Percentiles rank a stretch among this genome's conserved stretches.
Evolutionary conservation across 2,888 invertebrate genomes (phyloP).

Genomic region (Rhamphomyia laevipes): DNA sequence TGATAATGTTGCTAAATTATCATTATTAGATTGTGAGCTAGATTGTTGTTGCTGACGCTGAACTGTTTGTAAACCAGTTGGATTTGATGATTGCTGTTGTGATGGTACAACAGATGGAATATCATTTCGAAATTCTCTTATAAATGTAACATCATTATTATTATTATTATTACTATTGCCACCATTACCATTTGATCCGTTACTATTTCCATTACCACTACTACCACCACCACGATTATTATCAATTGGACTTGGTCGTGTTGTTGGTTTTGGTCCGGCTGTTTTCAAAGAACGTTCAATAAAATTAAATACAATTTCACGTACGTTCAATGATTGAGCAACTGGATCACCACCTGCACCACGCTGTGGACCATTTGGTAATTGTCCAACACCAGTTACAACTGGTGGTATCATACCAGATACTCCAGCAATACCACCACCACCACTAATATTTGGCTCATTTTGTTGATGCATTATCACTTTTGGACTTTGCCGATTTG

Average conservation of each 20-base stretch:
- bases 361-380: slow-evolving; percentile 25
- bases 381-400: slow-evolving; percentile 7
- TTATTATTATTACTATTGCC: slow-evolving; percentile 17
- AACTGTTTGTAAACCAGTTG: slow-evolving; percentile 9
- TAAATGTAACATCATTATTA: slow-evolving; percentile 33
- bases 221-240: slow-evolving; percentile 3
- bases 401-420: slow-evolving; percentile 21
- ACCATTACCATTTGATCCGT: neutral
- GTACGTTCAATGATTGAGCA: slow-evolving; percentile 55
- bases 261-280: slow-evolving; percentile 36
- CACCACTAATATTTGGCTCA: slow-evolving; percentile 22
- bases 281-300: slow-evolving; percentile 71
- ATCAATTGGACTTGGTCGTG: slow-evolving; percentile 9
- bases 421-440: slow-evolving; percentile 12
- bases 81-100: slow-evolving; percentile 14
- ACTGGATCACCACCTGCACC: neutral
- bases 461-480: slow-evolving; percentile 31
- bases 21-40: slow-evolving; percentile 13
- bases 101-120: slow-evolving; percentile 19
- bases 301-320: slow-evolving; percentile 71
- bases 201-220: slow-evolving; percentile 7
- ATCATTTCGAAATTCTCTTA: slow-evolving; percentile 37
- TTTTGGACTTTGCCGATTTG: slow-evolving; percentile 43
- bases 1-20: slow-evolving; percentile 54
- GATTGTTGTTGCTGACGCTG: slow-evolving; percentile 14